phyloP scores from a whole-genome alignment of 2,888 invertebrate species.

The Tanaodytes sp. region DNA sequence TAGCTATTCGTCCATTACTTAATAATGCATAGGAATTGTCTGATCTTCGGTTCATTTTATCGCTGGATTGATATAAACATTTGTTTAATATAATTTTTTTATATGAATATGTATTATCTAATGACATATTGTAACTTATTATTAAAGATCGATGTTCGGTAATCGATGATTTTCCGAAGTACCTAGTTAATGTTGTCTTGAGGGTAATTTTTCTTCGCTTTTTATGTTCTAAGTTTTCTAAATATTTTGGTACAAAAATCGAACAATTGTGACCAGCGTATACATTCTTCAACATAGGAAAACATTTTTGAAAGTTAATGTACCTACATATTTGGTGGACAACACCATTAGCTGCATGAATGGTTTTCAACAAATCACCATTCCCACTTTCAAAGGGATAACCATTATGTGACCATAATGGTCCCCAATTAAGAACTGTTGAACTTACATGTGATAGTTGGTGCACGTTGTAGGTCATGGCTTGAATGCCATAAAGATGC shows the following conservation, averaged over 20 bases:
- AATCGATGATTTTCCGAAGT: slow-evolving; percentile 6
- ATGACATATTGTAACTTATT: neutral
- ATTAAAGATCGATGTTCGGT: too few relatives aligned
- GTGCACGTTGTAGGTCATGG: slow-evolving; percentile 15
- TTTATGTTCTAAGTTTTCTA: neutral
- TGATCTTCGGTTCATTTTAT: slow-evolving; percentile 3
- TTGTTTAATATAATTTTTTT: slow-evolving; percentile 28
- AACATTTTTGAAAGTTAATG: slow-evolving; percentile 12
- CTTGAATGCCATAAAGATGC: slow-evolving; percentile 2
- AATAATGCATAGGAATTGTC: slow-evolving; percentile 7
- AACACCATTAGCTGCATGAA: neutral
- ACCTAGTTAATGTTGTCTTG: slow-evolving; percentile 7
- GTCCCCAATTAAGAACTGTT: slow-evolving; percentile 12
- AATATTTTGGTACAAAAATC: neutral
- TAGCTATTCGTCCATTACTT: neutral
- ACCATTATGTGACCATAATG: slow-evolving; percentile 11
- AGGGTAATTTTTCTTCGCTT: neutral
- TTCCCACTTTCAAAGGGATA: slow-evolving; percentile 18
- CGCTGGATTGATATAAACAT: slow-evolving; percentile 15
- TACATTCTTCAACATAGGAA: neutral
- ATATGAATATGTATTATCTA: neutral
- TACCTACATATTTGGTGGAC: slow-evolving; percentile 16
- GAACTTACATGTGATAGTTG: slow-evolving; percentile 4
- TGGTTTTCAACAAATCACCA: slow-evolving; percentile 5
- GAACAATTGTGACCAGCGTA: too few relatives aligned